A percentile compares a stretch with the other conserved stretches of the same genome.
These are phyloP conservation scores for Herminia tarsipennalis DNA, from an alignment of 2,888 invertebrate species.

Conservation along the genomic window DNA sequence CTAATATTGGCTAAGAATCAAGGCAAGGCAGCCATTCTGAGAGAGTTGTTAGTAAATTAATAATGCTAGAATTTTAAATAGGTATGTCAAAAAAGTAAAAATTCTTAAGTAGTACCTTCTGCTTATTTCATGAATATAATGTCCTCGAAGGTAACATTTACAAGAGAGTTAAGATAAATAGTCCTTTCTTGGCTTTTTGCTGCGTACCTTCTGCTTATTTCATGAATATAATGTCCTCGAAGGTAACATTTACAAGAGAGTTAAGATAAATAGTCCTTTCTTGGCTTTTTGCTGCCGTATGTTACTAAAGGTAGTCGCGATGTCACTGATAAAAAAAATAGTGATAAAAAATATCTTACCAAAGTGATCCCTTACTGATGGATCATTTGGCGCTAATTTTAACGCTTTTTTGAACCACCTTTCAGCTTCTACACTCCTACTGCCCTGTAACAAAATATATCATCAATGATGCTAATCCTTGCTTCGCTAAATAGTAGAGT, in stretches of 20 bases:
- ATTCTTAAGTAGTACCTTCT: neutral
- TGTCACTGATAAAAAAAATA: constrained; percentile 3
- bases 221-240: neutral
- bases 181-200: neutral
- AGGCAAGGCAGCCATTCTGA: too few relatives aligned
- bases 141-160: constrained; percentile 3
- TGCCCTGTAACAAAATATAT: constrained; percentile 86
- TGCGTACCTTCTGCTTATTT: neutral
- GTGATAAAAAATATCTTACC: constrained; percentile 77
- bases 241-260: neutral
- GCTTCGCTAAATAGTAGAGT: too few relatives aligned
- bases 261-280: neutral
- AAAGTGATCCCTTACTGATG: constrained; percentile 95
- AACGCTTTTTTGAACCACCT: constrained; percentile 95
- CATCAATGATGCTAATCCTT: too few relatives aligned
- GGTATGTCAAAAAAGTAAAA: too few relatives aligned
- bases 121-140: neutral
- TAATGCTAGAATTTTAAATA: too few relatives aligned
- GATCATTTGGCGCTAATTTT: constrained; percentile 92
- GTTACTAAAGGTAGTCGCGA: too few relatives aligned
- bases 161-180: constrained; percentile 2
- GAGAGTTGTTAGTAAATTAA: too few relatives aligned
- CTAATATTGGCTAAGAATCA: too few relatives aligned
- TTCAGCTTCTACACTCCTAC: constrained; percentile 93
- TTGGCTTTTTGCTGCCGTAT: neutral